These are phyloP conservation scores for Cactoblastis cactorum DNA, from an alignment of 2,888 invertebrate species.

Conservation along the genomic window DNA sequence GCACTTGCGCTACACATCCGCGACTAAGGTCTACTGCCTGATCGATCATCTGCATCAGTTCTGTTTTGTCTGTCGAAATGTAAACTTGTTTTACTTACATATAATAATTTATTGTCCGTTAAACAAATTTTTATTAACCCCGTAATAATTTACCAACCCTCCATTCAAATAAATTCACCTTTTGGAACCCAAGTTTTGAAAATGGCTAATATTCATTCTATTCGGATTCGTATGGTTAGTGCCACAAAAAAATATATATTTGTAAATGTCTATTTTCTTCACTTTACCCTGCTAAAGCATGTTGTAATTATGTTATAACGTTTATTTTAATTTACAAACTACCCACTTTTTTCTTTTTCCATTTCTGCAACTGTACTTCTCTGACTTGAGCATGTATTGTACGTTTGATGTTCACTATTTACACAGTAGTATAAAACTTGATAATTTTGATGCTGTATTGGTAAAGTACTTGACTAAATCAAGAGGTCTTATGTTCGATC, in stretches of 20 bases:
- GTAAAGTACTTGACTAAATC: too few relatives aligned
- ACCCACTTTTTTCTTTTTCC: not conserved
- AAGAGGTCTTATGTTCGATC: too few relatives aligned
- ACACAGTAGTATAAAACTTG: too few relatives aligned
- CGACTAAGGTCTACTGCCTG: not conserved
- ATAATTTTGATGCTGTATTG: too few relatives aligned
- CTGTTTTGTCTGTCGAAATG: conserved; percentile 2
- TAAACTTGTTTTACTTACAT: not conserved
- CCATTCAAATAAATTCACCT: not conserved
- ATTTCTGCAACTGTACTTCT: not conserved
- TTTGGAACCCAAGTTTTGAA: conserved; percentile 5
- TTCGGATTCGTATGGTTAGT: conserved; percentile 59
- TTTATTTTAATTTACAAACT: not conserved
- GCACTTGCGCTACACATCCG: conserved; percentile 5
- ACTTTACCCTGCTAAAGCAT: not conserved
- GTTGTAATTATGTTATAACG: not conserved
- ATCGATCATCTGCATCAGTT: conserved; percentile 1
- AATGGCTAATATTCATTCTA: conserved; percentile 57
- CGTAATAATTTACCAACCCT: not conserved
- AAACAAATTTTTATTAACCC: not conserved
- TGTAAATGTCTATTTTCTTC: not conserved
- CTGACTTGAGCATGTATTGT: not conserved
- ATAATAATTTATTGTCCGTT: conserved; percentile 5
- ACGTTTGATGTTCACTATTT: too few relatives aligned
- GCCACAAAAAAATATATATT: conserved; percentile 4